These are phyloP conservation scores for Iselma pallidipennis DNA, from an alignment of 2,888 invertebrate genomes.

Conservation along the genomic window DNA sequence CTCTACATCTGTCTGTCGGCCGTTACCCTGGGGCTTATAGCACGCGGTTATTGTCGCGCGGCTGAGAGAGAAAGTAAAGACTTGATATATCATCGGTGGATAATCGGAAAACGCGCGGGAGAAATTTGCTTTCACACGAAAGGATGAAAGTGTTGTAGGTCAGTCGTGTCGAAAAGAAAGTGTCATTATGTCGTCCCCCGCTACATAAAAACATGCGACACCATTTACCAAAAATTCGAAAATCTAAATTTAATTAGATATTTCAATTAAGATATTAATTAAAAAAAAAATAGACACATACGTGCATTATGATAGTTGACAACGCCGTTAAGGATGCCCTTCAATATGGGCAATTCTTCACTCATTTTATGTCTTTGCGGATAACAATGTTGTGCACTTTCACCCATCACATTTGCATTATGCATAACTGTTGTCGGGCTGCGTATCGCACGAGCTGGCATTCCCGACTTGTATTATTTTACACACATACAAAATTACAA, in stretches of 20 bases:
- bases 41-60: not conserved
- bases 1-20: conserved; percentile 44
- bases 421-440: conserved; percentile 43
- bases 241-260: not conserved
- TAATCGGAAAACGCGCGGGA: conserved; percentile 30
- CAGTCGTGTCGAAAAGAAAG: conserved; percentile 46
- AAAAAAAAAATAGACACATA: conserved; percentile 62
- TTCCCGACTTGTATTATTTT: conserved; percentile 46
- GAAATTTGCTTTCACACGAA: conserved; percentile 53
- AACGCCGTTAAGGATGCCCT: conserved; percentile 88
- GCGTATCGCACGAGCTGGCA: conserved; percentile 52
- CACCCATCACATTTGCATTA: conserved; percentile 41
- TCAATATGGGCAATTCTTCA: conserved; percentile 88
- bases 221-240: conserved; percentile 8
- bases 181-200: conserved; percentile 15
- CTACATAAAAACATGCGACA: not conserved
- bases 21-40: conserved; percentile 33
- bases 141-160: conserved; percentile 53
- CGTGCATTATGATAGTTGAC: conserved; percentile 93
- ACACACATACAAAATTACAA: not conserved
- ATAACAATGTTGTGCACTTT: conserved; percentile 38
- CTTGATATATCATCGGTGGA: conserved; percentile 18
- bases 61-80: conserved; percentile 34
- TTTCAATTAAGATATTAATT: no score
- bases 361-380: conserved; percentile 65